Base-by-base conservation (phyloP, 2,113 vertebrate species). In the Aegotheles bennettii region DNA sequence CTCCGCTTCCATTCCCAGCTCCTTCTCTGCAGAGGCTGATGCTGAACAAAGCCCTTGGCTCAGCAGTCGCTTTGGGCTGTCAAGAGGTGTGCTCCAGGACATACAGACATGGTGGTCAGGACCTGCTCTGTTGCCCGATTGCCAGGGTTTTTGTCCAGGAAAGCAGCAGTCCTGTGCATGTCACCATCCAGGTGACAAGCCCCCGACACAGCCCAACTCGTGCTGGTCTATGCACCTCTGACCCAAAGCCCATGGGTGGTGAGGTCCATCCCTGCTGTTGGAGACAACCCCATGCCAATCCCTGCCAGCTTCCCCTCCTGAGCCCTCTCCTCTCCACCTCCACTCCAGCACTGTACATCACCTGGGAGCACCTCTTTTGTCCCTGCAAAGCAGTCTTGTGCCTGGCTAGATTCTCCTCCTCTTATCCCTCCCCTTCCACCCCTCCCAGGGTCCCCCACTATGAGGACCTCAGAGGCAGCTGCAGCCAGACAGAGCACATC, bases 281-380 rank as follows among this genome's bases (percentile, higher is more conserved):
- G 35, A 81, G 25, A 38, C 17, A 79, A 3, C 4, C 5, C 23
- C 1, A 0, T 1, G 2, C 24, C 71, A 2, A 0, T 33, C 56
- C 61, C 63, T 40, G 36, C 25, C 70, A 57, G 13, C 13, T 38
- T 47, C 53, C 23, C 26, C 16, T 86, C 63, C 78, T 31, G 36
- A 63, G 57, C 47, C 10, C 4, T 47, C 40, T 53, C 29, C 12
- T 47, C 53, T 65, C 77, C 28, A 11, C 6, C 24, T 51, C 28
- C 28, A 16, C 67, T 76, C 47, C 63, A 25, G 12, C 9, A 3
- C 1, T 0, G 33, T 48, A 59, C 47, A 5, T 71, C 90, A 36
- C 15, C 54, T 38, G 1, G 0, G 50, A 87, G 56, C 78, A 80
- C 26, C 40, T 73, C 77, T 77, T 38, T 84, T 35, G 50, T 87